These are phyloP conservation scores for Phoxinus dragarum DNA, from an alignment of 2,797 vertebrate species.

Conservation along the genomic window DNA sequence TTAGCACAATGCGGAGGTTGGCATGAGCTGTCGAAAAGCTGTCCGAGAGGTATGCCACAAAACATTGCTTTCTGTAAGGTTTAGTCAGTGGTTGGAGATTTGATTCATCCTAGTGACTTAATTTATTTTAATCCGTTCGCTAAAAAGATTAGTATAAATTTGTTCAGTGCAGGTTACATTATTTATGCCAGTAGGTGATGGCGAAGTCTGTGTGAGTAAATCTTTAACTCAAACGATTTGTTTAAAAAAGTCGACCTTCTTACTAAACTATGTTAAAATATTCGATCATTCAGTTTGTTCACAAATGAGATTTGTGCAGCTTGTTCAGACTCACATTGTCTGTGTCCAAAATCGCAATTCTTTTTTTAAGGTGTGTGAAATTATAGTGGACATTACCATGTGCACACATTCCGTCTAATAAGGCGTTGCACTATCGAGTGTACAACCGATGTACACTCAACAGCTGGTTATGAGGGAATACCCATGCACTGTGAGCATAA, in stretches of 20 bases:
- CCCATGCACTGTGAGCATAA: background rate
- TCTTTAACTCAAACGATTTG: background rate
- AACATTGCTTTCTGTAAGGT: background rate
- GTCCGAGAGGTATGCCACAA: background rate
- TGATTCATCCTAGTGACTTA: background rate
- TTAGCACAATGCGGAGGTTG: background rate
- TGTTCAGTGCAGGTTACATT: background rate
- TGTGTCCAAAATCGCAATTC: background rate
- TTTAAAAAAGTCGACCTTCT: background rate
- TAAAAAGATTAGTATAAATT: background rate
- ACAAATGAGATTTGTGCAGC: background rate
- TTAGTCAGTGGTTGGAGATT: background rate
- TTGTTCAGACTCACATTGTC: background rate
- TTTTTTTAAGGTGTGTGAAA: background rate
- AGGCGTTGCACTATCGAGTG: background rate
- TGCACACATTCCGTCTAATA: background rate
- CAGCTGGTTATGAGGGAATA: background rate
- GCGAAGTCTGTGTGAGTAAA: background rate
- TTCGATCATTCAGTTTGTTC: background rate
- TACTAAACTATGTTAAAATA: background rate
- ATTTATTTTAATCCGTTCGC: background rate
- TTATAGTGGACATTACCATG: background rate
- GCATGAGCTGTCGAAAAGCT: slow-evolving; percentile 8
- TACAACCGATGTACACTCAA: background rate
- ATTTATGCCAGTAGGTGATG: background rate